Evolutionary conservation across 2,888 invertebrate species (phyloP), one percentile per base, ranked within the genome.

Genomic region (Norana najaformis): DNA sequence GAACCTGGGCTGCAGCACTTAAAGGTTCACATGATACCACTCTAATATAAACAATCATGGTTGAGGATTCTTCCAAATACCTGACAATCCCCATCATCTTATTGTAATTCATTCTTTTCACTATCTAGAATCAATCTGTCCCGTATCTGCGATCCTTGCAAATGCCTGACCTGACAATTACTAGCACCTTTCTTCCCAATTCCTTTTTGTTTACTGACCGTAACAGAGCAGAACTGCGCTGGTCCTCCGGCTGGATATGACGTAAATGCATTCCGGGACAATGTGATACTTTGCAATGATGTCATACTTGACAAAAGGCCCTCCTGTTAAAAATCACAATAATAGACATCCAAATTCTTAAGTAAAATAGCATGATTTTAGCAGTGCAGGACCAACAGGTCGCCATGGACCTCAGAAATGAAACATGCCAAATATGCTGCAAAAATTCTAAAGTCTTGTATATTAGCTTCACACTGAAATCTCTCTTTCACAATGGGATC

Each of bases 201-300:
- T 47, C 47, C 20, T 4, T n/a, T n/a, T n/a, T n/a, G 47, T 47
- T 47, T 69, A 69, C 69, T 69, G 69, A 92, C 92, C 88, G 91
- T 90, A 30, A 90, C 92, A 95, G 98, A 98, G 36, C 97, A 97
- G 94, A 99, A 99, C 95, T 99, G 99, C 90, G 98, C 97, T 38
- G 99, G 99, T 6, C 99, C 99, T 90, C 99, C 99, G 16, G 97
- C 97, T 13, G 99, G 99, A 95, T 98, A 99, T 92, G 98, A 97
- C 91, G 97, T 96, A 95, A 99, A 99, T 92, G 97, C 96, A 95
- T 99, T 99, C 90, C 99, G 96, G 35, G 99, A 99, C 92, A 99
- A 95, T 3, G 99, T 99, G 92, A 99, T 98, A 93, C 97, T 98
- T 85, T 97, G 97, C 92, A 99, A 96, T 93, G 97, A 97, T 93